phyloP scores from a whole-genome alignment of 1,140 invertebrate genomes.

The Berghia stephanieae region DNA sequence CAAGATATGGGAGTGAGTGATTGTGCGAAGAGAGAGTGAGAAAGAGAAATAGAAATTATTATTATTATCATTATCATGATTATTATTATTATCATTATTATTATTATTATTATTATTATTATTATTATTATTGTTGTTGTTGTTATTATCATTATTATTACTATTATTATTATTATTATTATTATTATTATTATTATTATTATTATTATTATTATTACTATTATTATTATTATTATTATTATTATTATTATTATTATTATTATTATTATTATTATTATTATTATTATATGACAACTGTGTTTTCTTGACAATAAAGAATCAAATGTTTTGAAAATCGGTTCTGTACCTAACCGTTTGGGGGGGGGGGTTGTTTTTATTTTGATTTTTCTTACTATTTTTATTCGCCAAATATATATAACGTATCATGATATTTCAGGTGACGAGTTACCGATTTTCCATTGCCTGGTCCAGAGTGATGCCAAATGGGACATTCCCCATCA shows the following conservation, averaged over 20 bases:
- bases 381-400: too few relatives aligned
- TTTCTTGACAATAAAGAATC: too few relatives aligned
- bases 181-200: not conserved
- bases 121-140: not conserved
- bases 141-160: not conserved
- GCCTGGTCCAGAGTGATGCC: slow-evolving; percentile 60
- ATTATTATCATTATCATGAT: not conserved
- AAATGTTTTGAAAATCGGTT: too few relatives aligned
- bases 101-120: not conserved
- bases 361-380: too few relatives aligned
- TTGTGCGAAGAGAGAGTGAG: not conserved
- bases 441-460: slow-evolving; percentile 62
- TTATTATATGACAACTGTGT: too few relatives aligned
- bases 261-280: too few relatives aligned
- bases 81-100: not conserved
- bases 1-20: not conserved
- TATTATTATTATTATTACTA: too few relatives aligned
- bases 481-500: too few relatives aligned
- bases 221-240: too few relatives aligned
- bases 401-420: too few relatives aligned
- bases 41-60: not conserved
- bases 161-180: not conserved
- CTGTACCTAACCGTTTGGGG: too few relatives aligned
- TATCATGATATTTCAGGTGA: slow-evolving; percentile 53
- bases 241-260: too few relatives aligned